A percentile compares a stretch with the other conserved stretches of the same genome.
Conservation (phyloP, 2,797 vertebrate genomes). For the Sciurus vulgaris region DNA sequence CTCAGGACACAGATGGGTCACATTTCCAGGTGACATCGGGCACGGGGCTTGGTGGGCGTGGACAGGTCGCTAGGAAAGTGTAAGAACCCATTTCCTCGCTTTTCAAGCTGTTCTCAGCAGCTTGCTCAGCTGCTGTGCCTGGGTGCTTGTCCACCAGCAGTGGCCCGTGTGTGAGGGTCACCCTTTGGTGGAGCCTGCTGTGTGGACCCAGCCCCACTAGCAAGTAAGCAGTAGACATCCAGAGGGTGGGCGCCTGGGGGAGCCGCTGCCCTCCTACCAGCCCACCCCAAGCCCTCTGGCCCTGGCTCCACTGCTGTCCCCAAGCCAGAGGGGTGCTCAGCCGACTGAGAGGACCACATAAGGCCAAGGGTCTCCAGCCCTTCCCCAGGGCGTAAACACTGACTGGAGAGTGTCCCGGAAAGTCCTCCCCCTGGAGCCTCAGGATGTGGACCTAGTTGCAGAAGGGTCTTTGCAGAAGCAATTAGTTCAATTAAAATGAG, state of each 20-base stretch:
- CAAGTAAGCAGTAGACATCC: not conserved
- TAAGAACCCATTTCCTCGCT: not conserved
- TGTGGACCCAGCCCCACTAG: slow-evolving; percentile 3
- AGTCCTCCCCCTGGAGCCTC: not conserved
- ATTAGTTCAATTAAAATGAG: not conserved
- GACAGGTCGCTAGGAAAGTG: fast-evolving
- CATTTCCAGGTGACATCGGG: not conserved
- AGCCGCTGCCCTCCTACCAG: fast-evolving
- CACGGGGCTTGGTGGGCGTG: not conserved
- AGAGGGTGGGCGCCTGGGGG: not conserved
- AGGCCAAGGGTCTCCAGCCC: not conserved
- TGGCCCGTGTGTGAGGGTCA: not conserved
- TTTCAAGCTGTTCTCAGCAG: too few relatives aligned
- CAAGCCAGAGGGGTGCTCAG: not conserved
- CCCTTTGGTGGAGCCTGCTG: not conserved
- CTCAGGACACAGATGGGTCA: fast-evolving
- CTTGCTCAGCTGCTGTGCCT: not conserved
- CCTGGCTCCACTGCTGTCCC: not conserved
- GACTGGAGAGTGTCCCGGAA: not conserved
- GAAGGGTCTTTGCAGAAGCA: not conserved
- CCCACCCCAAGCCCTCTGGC: not conserved
- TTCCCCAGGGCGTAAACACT: fast-evolving
- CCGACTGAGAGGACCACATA: fast-evolving
- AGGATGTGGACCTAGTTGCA: not conserved
- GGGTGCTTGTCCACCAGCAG: not conserved